Evolutionary conservation across 2,888 invertebrate species (phyloP), one percentile per base, ranked within the genome.

Genomic region (Drosophila niveifrons): DNA sequence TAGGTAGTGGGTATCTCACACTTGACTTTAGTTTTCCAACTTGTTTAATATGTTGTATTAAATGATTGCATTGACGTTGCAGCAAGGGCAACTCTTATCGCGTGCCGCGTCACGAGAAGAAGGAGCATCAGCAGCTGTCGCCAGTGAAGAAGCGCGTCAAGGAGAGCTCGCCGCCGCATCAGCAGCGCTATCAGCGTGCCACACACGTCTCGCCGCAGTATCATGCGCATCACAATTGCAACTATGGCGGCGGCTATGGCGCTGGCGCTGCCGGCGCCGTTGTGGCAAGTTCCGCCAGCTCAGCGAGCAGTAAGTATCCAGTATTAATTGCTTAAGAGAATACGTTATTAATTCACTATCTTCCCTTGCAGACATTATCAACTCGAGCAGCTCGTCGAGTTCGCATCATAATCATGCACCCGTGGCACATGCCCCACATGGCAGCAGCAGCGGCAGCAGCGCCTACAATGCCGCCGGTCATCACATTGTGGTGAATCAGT

Each of bases 101-200:
- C 83, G 92, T 92, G 80, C 92, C 92, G 72, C 92, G 92, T 50
- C 92, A 94, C 82, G 95, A 96, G 90, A 97, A 97, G 92, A 97
- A 97, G 92, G 96, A 96, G 90, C 96, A 96, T 63, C 96, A 97
- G 63, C 98, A 98, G 91, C 93, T 98, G 86, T 98, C 98, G 86
- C 99, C 99, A 1, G 98, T 98, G 28, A 99, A 99, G 94, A 99
- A 99, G 92, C 95, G 98, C 15, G 98, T 98, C 46, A 98, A 98
- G 92, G 98, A 98, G 91, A 98, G 97, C 89, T 97, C 98, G 23
- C 98, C 98, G 23, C 98, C 97, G 44, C 95, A 95, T 67, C 92
- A 92, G 82, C 93, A 93, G 80, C 92, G 92, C 39, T 92, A 92
- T 65, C 92, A 92, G 83, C 91, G 92, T 52, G 82, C 92, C 43